Evolutionary conservation across 1,140 invertebrate species (phyloP).

Genomic region (Bactericera cockerelli): DNA sequence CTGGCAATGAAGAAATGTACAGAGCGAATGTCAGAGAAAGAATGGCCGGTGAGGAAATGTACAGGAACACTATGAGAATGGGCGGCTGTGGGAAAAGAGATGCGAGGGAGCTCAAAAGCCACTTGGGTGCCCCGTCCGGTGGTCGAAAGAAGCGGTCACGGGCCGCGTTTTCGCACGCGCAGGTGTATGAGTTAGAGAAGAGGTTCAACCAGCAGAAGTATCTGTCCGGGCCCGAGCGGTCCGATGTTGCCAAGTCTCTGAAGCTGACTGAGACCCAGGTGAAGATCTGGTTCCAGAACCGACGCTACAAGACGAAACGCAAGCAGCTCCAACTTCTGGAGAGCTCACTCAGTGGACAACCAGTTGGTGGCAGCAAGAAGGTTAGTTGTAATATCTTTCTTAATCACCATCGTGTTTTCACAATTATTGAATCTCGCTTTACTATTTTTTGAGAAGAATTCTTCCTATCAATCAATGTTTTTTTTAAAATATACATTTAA

Average conservation of each 20-base stretch:
- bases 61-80: too few species aligned
- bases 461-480: too few species aligned
- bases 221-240: slow-evolving; percentile 83
- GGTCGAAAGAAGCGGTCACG: slow-evolving; percentile 77
- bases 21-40: too few species aligned
- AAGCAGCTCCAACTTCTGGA: slow-evolving; percentile 63
- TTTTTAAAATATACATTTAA: too few species aligned
- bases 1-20: too few species aligned
- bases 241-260: slow-evolving; percentile 69
- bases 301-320: slow-evolving; percentile 92
- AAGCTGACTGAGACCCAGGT: slow-evolving; percentile 79
- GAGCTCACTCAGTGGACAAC: slow-evolving; percentile 25
- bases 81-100: too few species aligned
- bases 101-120: too few species aligned
- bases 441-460: too few species aligned
- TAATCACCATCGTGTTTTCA: too few species aligned
- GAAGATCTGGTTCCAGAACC: slow-evolving; percentile 91
- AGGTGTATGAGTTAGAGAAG: slow-evolving; percentile 76
- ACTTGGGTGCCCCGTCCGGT: too few species aligned
- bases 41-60: too few species aligned
- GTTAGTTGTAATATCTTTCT: slow-evolving; percentile 73
- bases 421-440: too few species aligned
- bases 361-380: slow-evolving; percentile 15
- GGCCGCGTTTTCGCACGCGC: slow-evolving; percentile 80
- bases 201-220: slow-evolving; percentile 87